Evolutionary conservation across 2,888 invertebrate species (phyloP), one percentile per base, ranked within the genome.

Genomic region (Cataglyphis albicans): DNA sequence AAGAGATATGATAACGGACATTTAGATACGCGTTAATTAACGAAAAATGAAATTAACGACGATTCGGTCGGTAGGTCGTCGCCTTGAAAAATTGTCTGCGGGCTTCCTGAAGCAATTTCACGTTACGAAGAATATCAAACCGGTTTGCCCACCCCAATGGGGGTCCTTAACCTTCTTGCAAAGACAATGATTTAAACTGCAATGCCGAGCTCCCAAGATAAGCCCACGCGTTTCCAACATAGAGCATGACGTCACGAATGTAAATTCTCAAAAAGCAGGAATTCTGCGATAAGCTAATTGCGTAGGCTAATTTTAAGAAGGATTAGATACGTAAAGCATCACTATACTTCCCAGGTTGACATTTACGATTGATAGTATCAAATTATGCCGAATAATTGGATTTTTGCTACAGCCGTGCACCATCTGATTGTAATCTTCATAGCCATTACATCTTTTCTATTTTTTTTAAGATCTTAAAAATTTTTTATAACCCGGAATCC

Each of bases 121-220:
- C 29, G 55, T 82, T 82, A 67, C 61, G 41, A 76, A 73, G 72
- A 84, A 72, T 81, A 82, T 78, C 35, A 65, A 81, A 89, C 86
- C 84, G 81, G 88, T 87, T 84, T 68, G 72, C 81, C 87, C 75
- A 84, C 83, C 10, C 67, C 38, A 61, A 68, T 48, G 44, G 35
- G 64, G 80, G 85, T 82, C 84, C 84, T 89, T 89, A 87, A 89
- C 86, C 89, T 87, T 89, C 84, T 74, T 57, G 15, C 73, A 78
- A 57, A 55, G 74, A 73, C 74, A 67, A 72, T 81, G 68, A 87
- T 87, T 86, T 73, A 80, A 52, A 59, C 44, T 41, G 25, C 70
- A 67, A 32, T 38, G 74, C 18, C 78, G 81, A 72, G 32, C 18
- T 21, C 57, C 15, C 21, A 41, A 63, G 55, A 70, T 67, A 82